phyloP scores from a whole-genome alignment of 2,888 invertebrate genomes.

The Phymatocera aterrima region DNA sequence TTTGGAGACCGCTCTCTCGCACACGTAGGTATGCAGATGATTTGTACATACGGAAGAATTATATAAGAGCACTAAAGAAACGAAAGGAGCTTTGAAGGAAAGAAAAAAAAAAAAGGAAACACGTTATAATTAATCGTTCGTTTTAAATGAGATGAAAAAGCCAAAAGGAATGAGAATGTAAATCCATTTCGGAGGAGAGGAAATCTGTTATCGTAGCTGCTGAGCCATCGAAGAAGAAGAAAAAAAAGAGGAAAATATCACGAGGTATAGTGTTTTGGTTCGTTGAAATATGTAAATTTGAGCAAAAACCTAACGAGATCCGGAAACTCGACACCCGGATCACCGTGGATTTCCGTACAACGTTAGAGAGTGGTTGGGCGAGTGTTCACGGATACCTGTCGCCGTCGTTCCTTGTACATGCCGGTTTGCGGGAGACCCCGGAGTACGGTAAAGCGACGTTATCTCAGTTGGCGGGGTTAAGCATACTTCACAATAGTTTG shows the following conservation, averaged over 20 bases:
- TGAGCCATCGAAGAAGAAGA: too few species aligned
- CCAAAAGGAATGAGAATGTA: not conserved
- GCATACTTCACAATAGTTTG: not conserved
- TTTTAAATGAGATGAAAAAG: not conserved
- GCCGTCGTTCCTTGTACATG: not conserved
- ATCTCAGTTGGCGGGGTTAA: not conserved
- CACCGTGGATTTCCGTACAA: conserved; percentile 2
- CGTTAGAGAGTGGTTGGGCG: not conserved
- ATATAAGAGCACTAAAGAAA: not conserved
- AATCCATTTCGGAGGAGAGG: not conserved
- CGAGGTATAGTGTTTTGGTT: too few species aligned
- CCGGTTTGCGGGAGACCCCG: not conserved
- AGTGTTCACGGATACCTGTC: not conserved
- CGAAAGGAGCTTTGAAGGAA: not conserved
- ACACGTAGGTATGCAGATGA: too few species aligned
- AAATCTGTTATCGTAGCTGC: not conserved
- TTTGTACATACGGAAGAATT: too few species aligned
- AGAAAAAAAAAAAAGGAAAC: not conserved
- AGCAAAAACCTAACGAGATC: not conserved
- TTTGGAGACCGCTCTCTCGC: not conserved
- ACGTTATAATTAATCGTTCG: not conserved
- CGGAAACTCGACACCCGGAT: not conserved
- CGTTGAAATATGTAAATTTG: too few species aligned
- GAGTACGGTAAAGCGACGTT: not conserved
- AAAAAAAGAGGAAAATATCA: too few species aligned